Evolutionary conservation across 2,888 invertebrate species (phyloP), one percentile per base, ranked within the genome.

Genomic region (Camptogramma bilineatum): DNA sequence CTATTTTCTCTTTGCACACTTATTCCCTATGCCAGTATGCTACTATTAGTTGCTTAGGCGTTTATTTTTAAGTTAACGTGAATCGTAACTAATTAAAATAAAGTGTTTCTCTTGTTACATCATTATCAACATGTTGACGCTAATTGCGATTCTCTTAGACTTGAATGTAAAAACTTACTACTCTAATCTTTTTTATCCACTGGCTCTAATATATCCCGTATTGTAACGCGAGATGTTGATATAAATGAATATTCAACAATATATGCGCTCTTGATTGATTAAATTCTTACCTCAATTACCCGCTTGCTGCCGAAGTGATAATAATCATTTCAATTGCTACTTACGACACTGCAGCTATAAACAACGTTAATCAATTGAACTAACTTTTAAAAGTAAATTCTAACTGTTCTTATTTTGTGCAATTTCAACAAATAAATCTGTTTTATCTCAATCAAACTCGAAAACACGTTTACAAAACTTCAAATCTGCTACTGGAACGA

Each of bases 401-500:
- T 9, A 9, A n/a, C n/a, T 16, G 2, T 17, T 44, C n/a, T 8
- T 44, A 7, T 17, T 4, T 44, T 5, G 8, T 44, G n/a, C 7
- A 4, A 39, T 53, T 50, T 54, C 16, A 54, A 52, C 52, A 19
- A n/a, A 47, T 34, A 42, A 4, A 31, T 44, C 16, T n/a, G 28
- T 18, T 52, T 52, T 47, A 52, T 46, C 10, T 56, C 42, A 64
- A 66, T 60, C 17, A 64, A 66, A 44, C 16, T 44, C 44, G 55
- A 64, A 61, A 64, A 66, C 59, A 55, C 10, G 66, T 69, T 61
- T 52, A 56, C 34, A 54, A 64, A 48, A 56, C 51, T 42, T 58
- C 48, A 64, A 66, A 53, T 64, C 42, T 54, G 31, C 61, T 62
- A 65, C 42, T 60, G 56, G 56, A 67, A 63, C 62, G 68, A 65